These are phyloP conservation scores for Coecobrya sp. DNA, from an alignment of 2,888 invertebrate species.

Conservation along the genomic window DNA sequence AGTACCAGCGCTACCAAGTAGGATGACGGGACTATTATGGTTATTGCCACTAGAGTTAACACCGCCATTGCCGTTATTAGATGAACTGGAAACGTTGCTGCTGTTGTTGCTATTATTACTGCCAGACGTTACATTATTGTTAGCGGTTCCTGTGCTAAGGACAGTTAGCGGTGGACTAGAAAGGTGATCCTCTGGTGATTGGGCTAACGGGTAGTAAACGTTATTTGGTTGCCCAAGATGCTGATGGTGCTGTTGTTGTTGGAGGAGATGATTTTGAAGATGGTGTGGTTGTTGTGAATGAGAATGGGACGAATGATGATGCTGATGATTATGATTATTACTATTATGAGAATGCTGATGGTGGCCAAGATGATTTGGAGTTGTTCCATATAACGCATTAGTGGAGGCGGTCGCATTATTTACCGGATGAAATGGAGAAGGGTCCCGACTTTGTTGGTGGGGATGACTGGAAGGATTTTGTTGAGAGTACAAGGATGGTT, in stretches of 20 bases:
- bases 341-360: slow-evolving; percentile 87
- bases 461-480: slow-evolving; percentile 82
- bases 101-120: slow-evolving; percentile 53
- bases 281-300: slow-evolving; percentile 78
- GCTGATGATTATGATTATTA: slow-evolving; percentile 71
- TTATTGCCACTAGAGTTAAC: slow-evolving; percentile 76
- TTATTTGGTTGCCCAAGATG: slow-evolving; percentile 79
- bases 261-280: slow-evolving; percentile 83
- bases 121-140: slow-evolving; percentile 18
- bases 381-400: slow-evolving; percentile 78
- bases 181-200: slow-evolving; percentile 82
- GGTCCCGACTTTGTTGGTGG: slow-evolving; percentile 75
- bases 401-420: slow-evolving; percentile 55
- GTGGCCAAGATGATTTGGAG: slow-evolving; percentile 79
- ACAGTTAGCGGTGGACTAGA: slow-evolving; percentile 85
- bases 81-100: slow-evolving; percentile 63
- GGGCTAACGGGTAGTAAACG: slow-evolving; percentile 77
- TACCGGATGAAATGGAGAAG: slow-evolving; percentile 79
- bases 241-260: slow-evolving; percentile 75
- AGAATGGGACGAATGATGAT: slow-evolving; percentile 65
- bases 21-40: slow-evolving; percentile 70
- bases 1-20: slow-evolving; percentile 44
- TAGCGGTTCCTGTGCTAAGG: slow-evolving; percentile 71
- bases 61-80: slow-evolving; percentile 68
- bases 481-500: slow-evolving; percentile 61